A percentile compares a stretch with the other conserved stretches of the same genome.
phyloP scores from a whole-genome alignment of 1,140 invertebrate species.

The Drosophila kanapiae region DNA sequence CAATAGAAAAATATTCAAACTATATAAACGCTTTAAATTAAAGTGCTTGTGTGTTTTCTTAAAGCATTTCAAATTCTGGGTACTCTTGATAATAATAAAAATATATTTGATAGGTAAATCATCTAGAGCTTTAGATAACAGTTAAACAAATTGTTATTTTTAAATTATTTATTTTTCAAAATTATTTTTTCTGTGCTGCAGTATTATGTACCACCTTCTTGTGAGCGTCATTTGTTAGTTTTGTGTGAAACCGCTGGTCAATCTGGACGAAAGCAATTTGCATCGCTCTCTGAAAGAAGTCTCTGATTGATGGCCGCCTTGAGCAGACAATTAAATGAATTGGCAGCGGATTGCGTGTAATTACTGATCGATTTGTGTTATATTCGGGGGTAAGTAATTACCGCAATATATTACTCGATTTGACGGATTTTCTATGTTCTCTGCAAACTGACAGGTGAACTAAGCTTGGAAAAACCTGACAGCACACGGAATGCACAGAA shows the following conservation, averaged over 20 bases:
- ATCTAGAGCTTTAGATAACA: no score
- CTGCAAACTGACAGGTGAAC: constrained; percentile 33
- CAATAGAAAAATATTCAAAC: not conserved
- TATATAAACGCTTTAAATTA: no score
- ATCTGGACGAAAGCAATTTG: constrained; percentile 57
- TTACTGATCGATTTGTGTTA: constrained; percentile 43
- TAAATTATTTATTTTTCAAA: no score
- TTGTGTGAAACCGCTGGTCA: constrained; percentile 70
- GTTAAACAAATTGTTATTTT: no score
- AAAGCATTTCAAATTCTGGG: no score
- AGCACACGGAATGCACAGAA: constrained; percentile 39
- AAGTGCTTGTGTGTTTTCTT: no score
- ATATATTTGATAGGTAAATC: no score
- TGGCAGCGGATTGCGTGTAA: constrained; percentile 47
- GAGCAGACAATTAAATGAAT: constrained; percentile 44
- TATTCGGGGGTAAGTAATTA: constrained; percentile 40
- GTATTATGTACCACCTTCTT: constrained; percentile 29
- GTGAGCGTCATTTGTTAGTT: constrained; percentile 74
- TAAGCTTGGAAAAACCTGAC: constrained; percentile 19
- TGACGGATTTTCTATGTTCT: constrained; percentile 13
- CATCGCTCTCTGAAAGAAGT: constrained; percentile 37
- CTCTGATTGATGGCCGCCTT: constrained; percentile 51
- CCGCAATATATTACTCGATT: constrained; percentile 20
- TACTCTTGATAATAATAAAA: no score
- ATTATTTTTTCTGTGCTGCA: not conserved